Conservation (phyloP, 2,888 invertebrate species). For the Cephus pulcher region DNA sequence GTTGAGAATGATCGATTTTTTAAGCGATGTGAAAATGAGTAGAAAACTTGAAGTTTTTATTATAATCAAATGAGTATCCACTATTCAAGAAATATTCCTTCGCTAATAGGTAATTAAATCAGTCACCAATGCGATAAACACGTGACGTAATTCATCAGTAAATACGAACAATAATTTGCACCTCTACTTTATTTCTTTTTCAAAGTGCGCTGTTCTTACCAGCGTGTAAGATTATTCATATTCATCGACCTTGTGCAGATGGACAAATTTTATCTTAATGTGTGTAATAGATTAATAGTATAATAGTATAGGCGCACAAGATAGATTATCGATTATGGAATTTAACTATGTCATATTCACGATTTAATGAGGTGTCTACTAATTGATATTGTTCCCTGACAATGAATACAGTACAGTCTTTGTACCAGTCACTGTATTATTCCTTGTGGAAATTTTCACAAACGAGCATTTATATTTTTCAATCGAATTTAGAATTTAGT, state of each 20-base stretch:
- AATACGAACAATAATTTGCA: background rate
- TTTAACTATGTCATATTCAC: background rate
- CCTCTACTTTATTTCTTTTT: background rate
- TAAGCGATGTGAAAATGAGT: background rate
- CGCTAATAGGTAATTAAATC: conserved; percentile 30
- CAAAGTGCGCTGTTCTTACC: background rate
- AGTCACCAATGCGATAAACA: conserved; percentile 23
- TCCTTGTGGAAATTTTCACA: background rate
- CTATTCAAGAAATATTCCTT: conserved; percentile 4
- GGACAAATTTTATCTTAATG: background rate
- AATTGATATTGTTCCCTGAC: background rate
- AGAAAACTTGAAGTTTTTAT: too few species aligned
- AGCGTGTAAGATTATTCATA: background rate
- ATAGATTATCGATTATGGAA: background rate
- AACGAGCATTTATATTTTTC: background rate
- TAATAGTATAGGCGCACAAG: background rate
- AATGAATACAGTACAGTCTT: background rate
- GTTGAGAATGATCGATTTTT: background rate
- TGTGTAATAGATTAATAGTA: background rate
- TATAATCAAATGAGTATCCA: background rate
- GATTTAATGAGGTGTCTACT: background rate
- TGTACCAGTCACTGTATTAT: background rate
- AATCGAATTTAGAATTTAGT: background rate
- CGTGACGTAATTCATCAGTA: conserved; percentile 24
- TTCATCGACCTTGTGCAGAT: background rate